Percentiles rank a stretch among this genome's conserved stretches.
phyloP scores from a whole-genome alignment of 2,113 vertebrate species.

The Macaca nemestrina region DNA sequence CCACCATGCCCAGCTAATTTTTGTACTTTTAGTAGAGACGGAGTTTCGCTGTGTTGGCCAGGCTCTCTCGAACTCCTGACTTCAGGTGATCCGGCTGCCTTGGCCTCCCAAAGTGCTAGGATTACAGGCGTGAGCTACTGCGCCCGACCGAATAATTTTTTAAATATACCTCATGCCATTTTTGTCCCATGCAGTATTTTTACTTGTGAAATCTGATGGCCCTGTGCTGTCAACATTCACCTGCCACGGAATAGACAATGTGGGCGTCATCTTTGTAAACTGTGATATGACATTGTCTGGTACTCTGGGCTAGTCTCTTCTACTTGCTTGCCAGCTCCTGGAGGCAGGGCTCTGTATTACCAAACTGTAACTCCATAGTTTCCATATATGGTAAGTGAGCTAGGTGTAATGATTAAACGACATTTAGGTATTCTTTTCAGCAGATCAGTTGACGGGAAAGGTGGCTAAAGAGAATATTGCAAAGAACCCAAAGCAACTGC shows the following conservation, averaged over 20 bases:
- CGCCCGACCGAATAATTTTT: fast-evolving
- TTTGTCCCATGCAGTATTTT: neutral
- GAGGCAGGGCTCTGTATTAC: neutral
- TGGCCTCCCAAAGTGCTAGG: too few relatives aligned
- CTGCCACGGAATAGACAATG: neutral
- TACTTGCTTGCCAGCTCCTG: neutral
- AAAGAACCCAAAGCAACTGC: neutral
- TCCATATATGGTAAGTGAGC: neutral
- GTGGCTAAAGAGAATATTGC: neutral
- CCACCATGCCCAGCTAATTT: too few relatives aligned
- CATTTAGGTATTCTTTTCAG: neutral
- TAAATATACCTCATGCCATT: neutral
- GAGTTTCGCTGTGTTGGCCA: too few relatives aligned
- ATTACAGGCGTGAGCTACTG: too few relatives aligned
- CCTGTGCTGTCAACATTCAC: neutral
- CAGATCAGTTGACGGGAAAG: neutral
- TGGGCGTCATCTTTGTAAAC: neutral
- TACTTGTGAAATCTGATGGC: neutral
- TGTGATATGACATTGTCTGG: neutral
- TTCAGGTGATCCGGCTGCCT: too few relatives aligned
- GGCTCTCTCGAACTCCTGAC: too few relatives aligned
- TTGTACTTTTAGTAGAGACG: too few relatives aligned
- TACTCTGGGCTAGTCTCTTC: neutral
- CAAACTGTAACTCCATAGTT: neutral
- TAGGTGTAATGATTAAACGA: neutral